Evolutionary conservation across 2,797 vertebrate species (phyloP), one percentile per base, ranked within the genome.

Genomic region (Tapera naevia): DNA sequence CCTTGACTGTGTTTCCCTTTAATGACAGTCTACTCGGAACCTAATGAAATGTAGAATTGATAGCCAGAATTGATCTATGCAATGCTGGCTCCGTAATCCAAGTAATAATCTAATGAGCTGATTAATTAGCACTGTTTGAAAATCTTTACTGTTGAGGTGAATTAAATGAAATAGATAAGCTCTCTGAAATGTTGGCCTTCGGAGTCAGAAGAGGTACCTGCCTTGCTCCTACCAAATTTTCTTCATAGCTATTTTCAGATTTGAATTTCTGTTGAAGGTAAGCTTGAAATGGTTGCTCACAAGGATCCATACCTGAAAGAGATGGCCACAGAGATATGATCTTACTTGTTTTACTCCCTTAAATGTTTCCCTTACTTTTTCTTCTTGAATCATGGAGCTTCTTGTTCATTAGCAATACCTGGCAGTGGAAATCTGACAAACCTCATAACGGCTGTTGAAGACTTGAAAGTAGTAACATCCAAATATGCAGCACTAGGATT

Each of bases 271-370:
- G 37, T 37, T 1, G 3, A 10, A 33, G 7, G 32, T 41, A n/a
- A 76, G 37, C n/a, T 72, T 75, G 19, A 7, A 62, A 4, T 3
- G 16, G 41, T 56, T 2, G 0, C 46, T 84, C 16, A 2, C 43
- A 64, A 58, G 22, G n/a, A 25, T 48, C 30, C 9, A 2, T 41
- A 39, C 1, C 0, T 76, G 51, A 81, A 88, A 62, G 27, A 86
- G 46, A 22, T 0, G 6, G 13, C 33, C 21, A 17, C 11, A 0
- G 2, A 58, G 16, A 33, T 57, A 17, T 0, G 0, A 65, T 8
- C 5, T 69, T 51, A 11, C 64, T 75, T 92, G 7, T 3, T 74
- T 83, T 88, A 45, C n/a, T 75, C 17, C 7, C 10, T 58, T 74
- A 41, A 61, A 62, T 48, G 12, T 51, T 90, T 91, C 50, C 24